Conservation (phyloP, 2,113 vertebrate species). For the Cyprinodon variegatus region DNA sequence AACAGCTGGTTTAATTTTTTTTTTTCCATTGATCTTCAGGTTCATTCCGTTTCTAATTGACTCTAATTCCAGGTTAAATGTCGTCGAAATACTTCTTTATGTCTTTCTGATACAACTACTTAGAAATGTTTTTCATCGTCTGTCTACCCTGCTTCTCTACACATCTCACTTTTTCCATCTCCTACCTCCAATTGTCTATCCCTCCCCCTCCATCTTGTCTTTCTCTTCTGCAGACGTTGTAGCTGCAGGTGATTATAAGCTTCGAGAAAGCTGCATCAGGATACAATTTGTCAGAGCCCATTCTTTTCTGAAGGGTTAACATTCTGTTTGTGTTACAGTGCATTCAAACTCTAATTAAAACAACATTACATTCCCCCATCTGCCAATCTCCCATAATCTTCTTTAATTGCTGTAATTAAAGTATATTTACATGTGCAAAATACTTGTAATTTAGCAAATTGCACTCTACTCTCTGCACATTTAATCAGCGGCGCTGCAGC, state of each 20-base stretch:
- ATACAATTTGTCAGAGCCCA: conserved; percentile 85
- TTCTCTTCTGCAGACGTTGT: conserved; percentile 51
- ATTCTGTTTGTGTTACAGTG: conserved; percentile 99
- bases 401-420: conserved; percentile 99
- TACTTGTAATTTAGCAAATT: conserved; percentile 99
- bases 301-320: conserved; percentile 97
- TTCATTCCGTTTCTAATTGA: conserved; percentile 75
- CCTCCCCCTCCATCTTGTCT: conserved; percentile 40
- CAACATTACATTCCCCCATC: conserved; percentile 99
- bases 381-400: conserved; percentile 99
- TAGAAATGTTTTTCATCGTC: conserved; percentile 71
- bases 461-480: conserved; percentile 96
- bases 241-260: conserved; percentile 81
- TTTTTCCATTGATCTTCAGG: conserved; percentile 66
- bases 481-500: conserved; percentile 98
- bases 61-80: conserved; percentile 77
- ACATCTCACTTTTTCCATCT: conserved; percentile 63
- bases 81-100: conserved; percentile 81
- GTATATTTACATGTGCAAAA: conserved; percentile 99
- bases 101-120: conserved; percentile 71
- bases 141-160: conserved; percentile 36
- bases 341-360: conserved; percentile 99
- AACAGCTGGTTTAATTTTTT: conserved; percentile 75
- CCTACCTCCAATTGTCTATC: conserved; percentile 49
- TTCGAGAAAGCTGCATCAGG: conserved; percentile 75